Base-by-base conservation (phyloP, 2,888 invertebrate genomes). In the Lepidochrysops patricia region DNA sequence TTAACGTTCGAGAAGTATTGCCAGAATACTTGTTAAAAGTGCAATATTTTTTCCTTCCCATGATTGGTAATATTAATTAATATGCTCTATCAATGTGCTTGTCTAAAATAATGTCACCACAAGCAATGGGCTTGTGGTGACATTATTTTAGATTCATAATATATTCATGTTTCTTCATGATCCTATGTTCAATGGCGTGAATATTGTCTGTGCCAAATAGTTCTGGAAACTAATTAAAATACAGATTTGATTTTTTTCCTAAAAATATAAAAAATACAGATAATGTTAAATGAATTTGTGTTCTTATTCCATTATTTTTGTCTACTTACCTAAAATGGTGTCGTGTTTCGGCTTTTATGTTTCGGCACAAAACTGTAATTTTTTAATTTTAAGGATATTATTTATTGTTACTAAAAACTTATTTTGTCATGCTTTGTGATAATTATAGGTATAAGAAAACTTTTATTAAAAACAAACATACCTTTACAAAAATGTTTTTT, bases 1-100 rank as follows among this genome's bases (percentile, higher is more conserved):
- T 9, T 63, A 29, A 58, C 35, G 49, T 61, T 52, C 61, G 43
- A 43, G 43, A 23, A 43, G 19, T 43, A 37, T 37, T 37, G 37
- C 37, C 37, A 37, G 15, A 37, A 37, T 15, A 15, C 43, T 9
- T 9, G 23, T 43, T 43, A 37, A 43, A 9, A 19, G 4, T 7
- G 15, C 15, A 9, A 23, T 19, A 12, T 19, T 23, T 43, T 7
- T 43, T 43, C n/a, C n/a, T 43, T 19, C 9, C 3, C 19, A 29
- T 29, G 7, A 29, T n/a, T n/a, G n/a, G n/a, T n/a, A n/a, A n/a
- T n/a, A n/a, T n/a, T n/a, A n/a, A n/a, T n/a, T n/a, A n/a, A n/a
- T n/a, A n/a, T n/a, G n/a, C n/a, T n/a, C n/a, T n/a, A n/a, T n/a
- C n/a, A n/a, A n/a, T n/a, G n/a, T n/a, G n/a, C n/a, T n/a, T n/a